Evolutionary conservation across 2,888 invertebrate species (phyloP).

Genomic region (Podotricha telesiphe): DNA sequence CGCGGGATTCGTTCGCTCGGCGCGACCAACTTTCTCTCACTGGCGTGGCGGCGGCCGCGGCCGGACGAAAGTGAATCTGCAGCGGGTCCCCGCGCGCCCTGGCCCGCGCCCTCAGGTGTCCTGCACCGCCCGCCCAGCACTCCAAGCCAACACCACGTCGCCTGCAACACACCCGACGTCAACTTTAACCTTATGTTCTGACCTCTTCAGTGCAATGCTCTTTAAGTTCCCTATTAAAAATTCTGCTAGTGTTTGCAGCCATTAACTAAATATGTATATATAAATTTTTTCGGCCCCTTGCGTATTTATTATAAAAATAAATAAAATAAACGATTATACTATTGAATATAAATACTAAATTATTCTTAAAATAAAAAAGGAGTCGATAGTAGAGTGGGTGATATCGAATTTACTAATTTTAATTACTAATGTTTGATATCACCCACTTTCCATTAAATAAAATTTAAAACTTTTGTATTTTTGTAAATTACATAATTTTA

Average conservation of each 20-base stretch:
- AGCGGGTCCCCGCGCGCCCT: conserved; percentile 68
- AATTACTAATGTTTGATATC: no score
- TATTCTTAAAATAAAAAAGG: no score
- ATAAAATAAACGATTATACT: background rate
- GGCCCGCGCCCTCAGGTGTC: conserved; percentile 61
- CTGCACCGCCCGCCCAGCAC: conserved; percentile 53
- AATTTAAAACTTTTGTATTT: no score
- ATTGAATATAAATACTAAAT: no score
- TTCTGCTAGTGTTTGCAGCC: conserved; percentile 34
- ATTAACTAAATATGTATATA: conserved; percentile 2
- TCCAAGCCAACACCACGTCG: conserved; percentile 57
- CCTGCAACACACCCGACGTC: conserved; percentile 64
- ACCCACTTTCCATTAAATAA: no score
- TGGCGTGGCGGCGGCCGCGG: conserved; percentile 78
- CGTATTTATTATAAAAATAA: background rate
- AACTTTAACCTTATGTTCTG: conserved; percentile 81
- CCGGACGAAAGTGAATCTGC: conserved; percentile 84
- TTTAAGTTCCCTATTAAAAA: conserved; percentile 47
- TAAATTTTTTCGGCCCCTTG: background rate
- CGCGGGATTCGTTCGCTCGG: conserved; percentile 82
- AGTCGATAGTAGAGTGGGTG: no score
- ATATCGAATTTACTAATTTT: no score
- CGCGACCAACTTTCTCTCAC: conserved; percentile 84
- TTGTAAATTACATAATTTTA: no score
- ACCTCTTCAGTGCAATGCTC: conserved; percentile 80